These are phyloP conservation scores for Syritta pipiens DNA, from an alignment of 2,888 invertebrate genomes.

Conservation along the genomic window DNA sequence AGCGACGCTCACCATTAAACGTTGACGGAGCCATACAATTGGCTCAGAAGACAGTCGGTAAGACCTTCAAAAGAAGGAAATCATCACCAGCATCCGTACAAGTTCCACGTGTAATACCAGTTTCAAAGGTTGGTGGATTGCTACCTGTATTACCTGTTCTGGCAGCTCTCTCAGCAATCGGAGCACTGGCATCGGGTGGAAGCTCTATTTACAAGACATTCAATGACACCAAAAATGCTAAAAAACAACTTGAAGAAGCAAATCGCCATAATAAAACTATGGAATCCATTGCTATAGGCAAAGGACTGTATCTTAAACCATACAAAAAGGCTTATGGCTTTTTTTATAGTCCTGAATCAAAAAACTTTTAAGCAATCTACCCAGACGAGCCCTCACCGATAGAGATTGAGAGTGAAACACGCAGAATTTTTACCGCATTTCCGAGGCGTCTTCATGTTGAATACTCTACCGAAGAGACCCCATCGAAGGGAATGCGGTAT, in stretches of 20 bases:
- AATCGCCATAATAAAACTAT: too few relatives aligned
- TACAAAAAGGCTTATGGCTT: constrained; percentile 68
- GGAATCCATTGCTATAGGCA: constrained; percentile 75
- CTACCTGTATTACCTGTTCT: constrained; percentile 74
- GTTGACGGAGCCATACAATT: constrained; percentile 63
- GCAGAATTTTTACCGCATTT: too few relatives aligned
- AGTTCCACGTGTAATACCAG: constrained; percentile 72
- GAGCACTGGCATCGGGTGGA: constrained; percentile 74
- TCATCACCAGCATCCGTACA: neutral
- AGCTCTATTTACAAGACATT: constrained; percentile 75
- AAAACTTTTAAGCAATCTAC: constrained; percentile 73
- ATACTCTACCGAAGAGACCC: too few relatives aligned
- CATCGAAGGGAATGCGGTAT: too few relatives aligned
- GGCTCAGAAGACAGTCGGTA: constrained; percentile 44
- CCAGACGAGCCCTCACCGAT: constrained; percentile 66
- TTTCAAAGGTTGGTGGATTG: constrained; percentile 75
- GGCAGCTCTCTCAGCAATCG: constrained; percentile 74
- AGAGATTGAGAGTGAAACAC: too few relatives aligned
- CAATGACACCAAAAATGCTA: constrained; percentile 73
- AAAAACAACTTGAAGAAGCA: constrained; percentile 72
- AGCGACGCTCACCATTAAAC: constrained; percentile 35
- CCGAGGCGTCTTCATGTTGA: too few relatives aligned
- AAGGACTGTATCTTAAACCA: constrained; percentile 73
- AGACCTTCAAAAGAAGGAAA: constrained; percentile 17
- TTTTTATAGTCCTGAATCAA: constrained; percentile 42